Evolutionary conservation across 1,140 invertebrate species (phyloP).

Genomic region (Ganaspis sp.): DNA sequence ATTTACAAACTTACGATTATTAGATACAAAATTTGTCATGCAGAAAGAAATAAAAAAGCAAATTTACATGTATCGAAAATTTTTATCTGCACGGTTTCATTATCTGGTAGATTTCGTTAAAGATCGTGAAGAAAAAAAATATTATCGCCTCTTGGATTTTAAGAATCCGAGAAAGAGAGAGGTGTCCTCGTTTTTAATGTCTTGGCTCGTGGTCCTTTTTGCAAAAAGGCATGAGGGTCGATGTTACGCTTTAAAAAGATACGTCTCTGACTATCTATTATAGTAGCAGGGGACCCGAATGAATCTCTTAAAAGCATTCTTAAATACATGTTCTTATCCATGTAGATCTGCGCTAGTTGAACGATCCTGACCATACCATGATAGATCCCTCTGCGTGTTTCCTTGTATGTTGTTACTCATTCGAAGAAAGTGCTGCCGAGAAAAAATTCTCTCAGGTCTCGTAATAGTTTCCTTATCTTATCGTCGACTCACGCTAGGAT

Average conservation of each 20-base stretch:
- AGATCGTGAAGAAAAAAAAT: background rate
- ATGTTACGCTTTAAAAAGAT: conserved; percentile 11
- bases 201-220: background rate
- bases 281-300: conserved; percentile 14
- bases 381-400: conserved; percentile 12
- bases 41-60: too few relatives aligned
- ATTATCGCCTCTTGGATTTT: background rate
- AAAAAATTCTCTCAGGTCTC: conserved; percentile 20
- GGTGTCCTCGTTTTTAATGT: conserved; percentile 7
- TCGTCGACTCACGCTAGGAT: conserved; percentile 33
- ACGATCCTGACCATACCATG: conserved; percentile 29
- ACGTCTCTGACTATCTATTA: conserved; percentile 64
- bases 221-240: conserved; percentile 8
- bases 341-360: conserved; percentile 58
- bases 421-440: conserved; percentile 34
- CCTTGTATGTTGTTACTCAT: conserved; percentile 22
- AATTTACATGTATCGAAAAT: background rate
- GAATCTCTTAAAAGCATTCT: conserved; percentile 69
- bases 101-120: background rate
- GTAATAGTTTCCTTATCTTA: conserved; percentile 41
- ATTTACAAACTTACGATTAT: too few relatives aligned
- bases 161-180: conserved; percentile 6
- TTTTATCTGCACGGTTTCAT: background rate
- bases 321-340: conserved; percentile 66
- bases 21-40: too few relatives aligned